A percentile compares a stretch with the other conserved stretches of the same genome.
These are phyloP conservation scores for Clivina fossor DNA, from an alignment of 2,888 invertebrate species.

Conservation along the genomic window DNA sequence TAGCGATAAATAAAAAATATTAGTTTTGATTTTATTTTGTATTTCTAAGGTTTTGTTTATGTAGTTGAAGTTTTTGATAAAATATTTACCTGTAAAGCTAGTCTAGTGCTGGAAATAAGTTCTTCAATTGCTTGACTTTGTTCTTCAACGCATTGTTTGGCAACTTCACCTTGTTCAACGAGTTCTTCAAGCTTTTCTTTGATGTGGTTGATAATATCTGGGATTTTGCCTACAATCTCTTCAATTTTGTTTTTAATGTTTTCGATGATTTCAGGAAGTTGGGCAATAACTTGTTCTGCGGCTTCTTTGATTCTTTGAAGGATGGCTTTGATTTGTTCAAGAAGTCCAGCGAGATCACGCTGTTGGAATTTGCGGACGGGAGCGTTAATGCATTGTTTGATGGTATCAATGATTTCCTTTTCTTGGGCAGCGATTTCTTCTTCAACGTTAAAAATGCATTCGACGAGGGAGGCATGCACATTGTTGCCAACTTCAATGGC, in stretches of 20 bases:
- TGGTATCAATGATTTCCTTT: neutral
- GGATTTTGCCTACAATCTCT: neutral
- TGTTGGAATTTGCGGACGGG: neutral
- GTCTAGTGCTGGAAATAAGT: neutral
- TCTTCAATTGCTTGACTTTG: neutral
- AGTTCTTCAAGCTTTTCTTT: neutral
- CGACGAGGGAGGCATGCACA: neutral
- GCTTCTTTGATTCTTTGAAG: neutral
- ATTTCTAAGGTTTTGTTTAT: no score
- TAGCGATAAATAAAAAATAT: no score
- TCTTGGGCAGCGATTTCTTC: neutral
- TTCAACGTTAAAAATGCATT: neutral
- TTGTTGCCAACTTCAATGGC: conserved; percentile 3
- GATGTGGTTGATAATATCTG: conserved; percentile 6
- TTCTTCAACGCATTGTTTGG: neutral
- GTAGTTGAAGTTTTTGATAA: no score
- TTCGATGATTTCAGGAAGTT: neutral
- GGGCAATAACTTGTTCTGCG: neutral
- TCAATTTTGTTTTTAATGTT: conserved; percentile 1
- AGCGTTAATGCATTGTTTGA: conserved; percentile 13
- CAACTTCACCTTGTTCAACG: conserved; percentile 9
- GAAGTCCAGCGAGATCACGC: neutral
- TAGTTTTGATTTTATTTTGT: no score
- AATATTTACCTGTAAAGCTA: conserved; percentile 2
- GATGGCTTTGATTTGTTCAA: neutral